These are phyloP conservation scores for Graptemys geographica DNA, from an alignment of 2,797 vertebrate species.

Conservation along the genomic window DNA sequence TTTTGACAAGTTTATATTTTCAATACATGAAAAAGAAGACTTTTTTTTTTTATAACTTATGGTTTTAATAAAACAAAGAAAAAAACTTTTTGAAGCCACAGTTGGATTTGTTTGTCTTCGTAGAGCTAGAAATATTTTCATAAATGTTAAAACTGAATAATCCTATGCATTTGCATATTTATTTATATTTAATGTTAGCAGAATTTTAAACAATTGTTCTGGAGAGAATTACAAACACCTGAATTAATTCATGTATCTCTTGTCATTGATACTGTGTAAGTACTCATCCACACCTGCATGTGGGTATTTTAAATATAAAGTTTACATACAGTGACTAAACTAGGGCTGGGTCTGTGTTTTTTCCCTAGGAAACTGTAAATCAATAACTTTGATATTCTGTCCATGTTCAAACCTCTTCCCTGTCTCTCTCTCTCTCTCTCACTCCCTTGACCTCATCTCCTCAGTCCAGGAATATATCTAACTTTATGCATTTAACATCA, in stretches of 20 bases:
- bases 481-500: background rate
- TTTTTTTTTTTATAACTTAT: conserved; percentile 12
- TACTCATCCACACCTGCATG: background rate
- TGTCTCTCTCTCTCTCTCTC: background rate
- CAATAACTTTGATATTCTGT: background rate
- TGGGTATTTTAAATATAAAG: background rate
- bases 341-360: background rate
- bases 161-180: conserved; percentile 39
- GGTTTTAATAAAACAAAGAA: conserved; percentile 51
- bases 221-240: conserved; percentile 21
- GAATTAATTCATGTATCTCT: background rate
- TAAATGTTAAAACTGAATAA: conserved; percentile 50
- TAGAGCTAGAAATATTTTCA: background rate
- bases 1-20: conserved; percentile 49
- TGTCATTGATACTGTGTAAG: background rate
- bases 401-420: background rate
- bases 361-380: background rate
- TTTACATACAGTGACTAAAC: conserved; percentile 19
- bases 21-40: conserved; percentile 26
- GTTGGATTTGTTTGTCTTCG: conserved; percentile 45
- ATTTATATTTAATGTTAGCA: conserved; percentile 52
- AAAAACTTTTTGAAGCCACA: conserved; percentile 45
- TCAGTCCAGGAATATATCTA: conserved; percentile 2
- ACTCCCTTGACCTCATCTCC: background rate
- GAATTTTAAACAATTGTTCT: conserved; percentile 16